phyloP scores from a whole-genome alignment of 2,113 vertebrate species.

The Tenrec ecaudatus region DNA sequence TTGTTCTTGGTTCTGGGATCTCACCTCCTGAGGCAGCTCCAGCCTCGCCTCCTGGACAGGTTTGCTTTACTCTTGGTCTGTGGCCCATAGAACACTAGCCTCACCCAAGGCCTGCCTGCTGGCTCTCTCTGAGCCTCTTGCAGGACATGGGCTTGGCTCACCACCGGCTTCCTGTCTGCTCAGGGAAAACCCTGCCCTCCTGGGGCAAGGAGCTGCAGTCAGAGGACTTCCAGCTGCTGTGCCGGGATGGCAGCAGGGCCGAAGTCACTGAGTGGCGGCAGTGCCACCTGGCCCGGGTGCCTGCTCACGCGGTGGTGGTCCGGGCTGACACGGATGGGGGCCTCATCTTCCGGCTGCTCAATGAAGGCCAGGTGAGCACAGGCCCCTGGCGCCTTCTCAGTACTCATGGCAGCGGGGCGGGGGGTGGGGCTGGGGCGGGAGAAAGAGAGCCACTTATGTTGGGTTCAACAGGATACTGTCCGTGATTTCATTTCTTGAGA shows the following conservation, averaged over 20 bases:
- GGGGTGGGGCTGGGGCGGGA: too few species aligned
- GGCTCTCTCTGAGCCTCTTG: not conserved
- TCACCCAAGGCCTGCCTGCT: not conserved
- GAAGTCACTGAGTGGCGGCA: conserved; percentile 87
- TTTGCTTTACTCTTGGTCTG: not conserved
- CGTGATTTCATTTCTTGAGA: too few species aligned
- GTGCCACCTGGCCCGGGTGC: conserved; percentile 92
- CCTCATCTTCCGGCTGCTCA: conserved; percentile 90
- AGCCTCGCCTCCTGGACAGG: not conserved
- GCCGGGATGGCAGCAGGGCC: conserved; percentile 88
- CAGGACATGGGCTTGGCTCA: not conserved
- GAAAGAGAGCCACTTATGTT: too few species aligned
- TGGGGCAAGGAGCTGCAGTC: conserved; percentile 89
- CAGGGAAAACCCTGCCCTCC: conserved; percentile 84
- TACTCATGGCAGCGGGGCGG: too few species aligned
- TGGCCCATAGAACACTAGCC: not conserved
- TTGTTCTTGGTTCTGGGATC: not conserved
- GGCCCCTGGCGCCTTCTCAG: accelerated
- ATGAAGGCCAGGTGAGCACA: conserved; percentile 90
- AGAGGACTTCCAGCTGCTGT: conserved; percentile 92
- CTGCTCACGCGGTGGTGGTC: conserved; percentile 91
- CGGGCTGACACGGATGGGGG: conserved; percentile 82
- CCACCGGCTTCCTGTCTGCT: not conserved
- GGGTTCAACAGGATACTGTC: not conserved
- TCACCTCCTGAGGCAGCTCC: not conserved